Evolutionary conservation across 2,113 vertebrate species (phyloP).

Genomic region (Tragulus kanchil): DNA sequence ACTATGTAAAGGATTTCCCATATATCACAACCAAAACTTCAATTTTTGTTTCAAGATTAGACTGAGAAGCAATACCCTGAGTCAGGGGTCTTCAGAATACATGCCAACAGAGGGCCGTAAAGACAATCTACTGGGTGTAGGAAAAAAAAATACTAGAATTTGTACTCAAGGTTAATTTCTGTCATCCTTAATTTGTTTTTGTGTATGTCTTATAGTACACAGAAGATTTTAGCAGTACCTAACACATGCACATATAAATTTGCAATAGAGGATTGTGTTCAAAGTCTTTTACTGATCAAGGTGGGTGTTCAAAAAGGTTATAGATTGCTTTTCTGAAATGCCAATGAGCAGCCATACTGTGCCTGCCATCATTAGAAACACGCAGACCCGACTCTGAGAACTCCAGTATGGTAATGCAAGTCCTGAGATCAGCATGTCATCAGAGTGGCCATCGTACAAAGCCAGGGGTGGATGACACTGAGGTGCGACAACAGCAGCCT

Average conservation of each 20-base stretch:
- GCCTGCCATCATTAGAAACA: background rate
- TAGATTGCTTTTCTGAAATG: background rate
- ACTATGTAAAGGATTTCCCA: background rate
- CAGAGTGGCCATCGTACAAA: fast-evolving
- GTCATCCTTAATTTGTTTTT: background rate
- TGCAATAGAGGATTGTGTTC: background rate
- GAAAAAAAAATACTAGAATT: background rate
- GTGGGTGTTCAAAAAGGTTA: background rate
- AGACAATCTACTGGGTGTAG: background rate
- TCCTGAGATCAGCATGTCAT: background rate
- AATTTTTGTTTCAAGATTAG: background rate
- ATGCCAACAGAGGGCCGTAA: no score
- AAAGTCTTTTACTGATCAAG: slow-evolving; percentile 11
- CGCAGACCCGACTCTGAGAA: background rate
- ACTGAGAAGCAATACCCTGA: background rate
- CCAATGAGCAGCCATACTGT: background rate
- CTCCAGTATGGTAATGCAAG: background rate
- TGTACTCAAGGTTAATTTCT: background rate
- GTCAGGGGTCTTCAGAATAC: background rate
- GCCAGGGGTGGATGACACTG: fast-evolving
- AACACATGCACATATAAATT: background rate
- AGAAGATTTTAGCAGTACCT: background rate
- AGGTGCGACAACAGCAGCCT: background rate
- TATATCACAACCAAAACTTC: background rate
- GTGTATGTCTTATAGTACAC: background rate